phyloP scores from a whole-genome alignment of 92 coral and sea anemone species.

The Nematostella vectensis region DNA sequence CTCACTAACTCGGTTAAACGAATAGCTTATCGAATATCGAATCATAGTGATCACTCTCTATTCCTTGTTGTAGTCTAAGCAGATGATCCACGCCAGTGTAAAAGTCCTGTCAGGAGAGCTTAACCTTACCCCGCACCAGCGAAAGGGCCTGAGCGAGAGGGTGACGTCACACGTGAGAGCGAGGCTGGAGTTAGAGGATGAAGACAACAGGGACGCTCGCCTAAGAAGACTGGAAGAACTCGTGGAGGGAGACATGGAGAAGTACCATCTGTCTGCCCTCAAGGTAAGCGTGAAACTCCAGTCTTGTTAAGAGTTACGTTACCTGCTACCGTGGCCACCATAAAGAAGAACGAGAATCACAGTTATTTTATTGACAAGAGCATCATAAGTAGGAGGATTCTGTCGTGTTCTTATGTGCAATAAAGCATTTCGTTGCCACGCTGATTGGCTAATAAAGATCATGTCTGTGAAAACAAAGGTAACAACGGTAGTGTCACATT shows the following conservation, averaged over 20 bases:
- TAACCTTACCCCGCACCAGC: conserved; percentile 6
- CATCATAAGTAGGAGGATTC: too few species aligned
- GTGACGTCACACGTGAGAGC: conserved; percentile 28
- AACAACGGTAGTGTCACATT: too few species aligned
- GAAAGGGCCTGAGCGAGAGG: conserved; percentile 17
- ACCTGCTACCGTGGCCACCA: not conserved
- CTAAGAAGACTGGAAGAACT: conserved; percentile 32
- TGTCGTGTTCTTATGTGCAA: too few species aligned
- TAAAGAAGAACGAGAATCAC: too few species aligned
- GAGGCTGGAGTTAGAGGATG: conserved; percentile 19
- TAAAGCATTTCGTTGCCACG: too few species aligned
- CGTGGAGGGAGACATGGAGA: conserved; percentile 14
- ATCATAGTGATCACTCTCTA: too few species aligned
- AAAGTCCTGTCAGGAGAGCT: conserved; percentile 14
- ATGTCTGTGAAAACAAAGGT: too few species aligned
- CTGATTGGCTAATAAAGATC: too few species aligned
- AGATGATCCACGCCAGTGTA: conserved; percentile 6
- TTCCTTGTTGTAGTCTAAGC: conserved; percentile 11
- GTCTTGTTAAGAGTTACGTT: not conserved
- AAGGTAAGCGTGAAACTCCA: conserved; percentile 10
- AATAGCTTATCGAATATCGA: too few species aligned
- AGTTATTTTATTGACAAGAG: too few species aligned
- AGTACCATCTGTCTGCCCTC: conserved; percentile 4
- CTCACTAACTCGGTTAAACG: too few species aligned
- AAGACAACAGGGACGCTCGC: conserved; percentile 23